phyloP scores from a whole-genome alignment of 2,888 invertebrate genomes.

The Pammene aurita region DNA sequence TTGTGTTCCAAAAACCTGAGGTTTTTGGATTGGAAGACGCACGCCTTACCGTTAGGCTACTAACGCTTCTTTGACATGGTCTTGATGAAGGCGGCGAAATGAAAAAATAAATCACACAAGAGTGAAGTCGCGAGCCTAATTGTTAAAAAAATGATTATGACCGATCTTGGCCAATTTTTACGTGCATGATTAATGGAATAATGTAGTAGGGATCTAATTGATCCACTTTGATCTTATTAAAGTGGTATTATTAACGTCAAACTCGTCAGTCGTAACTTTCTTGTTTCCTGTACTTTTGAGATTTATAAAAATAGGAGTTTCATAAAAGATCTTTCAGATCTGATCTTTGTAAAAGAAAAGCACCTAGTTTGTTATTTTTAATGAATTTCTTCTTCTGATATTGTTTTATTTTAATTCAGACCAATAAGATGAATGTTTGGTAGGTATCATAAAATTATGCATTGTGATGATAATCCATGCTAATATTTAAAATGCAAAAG shows the following conservation, averaged over 20 bases:
- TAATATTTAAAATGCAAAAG: no score
- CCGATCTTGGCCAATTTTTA: constrained; percentile 2
- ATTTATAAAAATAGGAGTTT: constrained; percentile 12
- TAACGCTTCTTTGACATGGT: no score
- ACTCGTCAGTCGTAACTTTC: constrained; percentile 22
- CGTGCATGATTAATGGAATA: background rate
- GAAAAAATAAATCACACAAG: no score
- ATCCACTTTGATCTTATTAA: constrained; percentile 32
- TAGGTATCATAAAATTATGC: no score
- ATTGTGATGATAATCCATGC: no score
- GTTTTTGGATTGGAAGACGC: no score
- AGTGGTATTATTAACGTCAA: constrained; percentile 34
- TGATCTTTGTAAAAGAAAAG: constrained; percentile 1
- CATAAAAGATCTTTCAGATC: constrained; percentile 3
- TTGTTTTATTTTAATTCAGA: no score
- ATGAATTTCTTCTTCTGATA: background rate
- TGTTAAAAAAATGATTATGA: background rate
- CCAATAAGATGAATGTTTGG: no score
- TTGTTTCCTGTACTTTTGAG: constrained; percentile 21
- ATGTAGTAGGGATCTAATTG: constrained; percentile 28
- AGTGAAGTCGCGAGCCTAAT: no score
- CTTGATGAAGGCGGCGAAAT: no score
- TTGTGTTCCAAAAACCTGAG: no score
- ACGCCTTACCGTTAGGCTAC: no score
- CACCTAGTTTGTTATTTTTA: background rate